Evolutionary conservation across 2,113 vertebrate species (phyloP).

Genomic region (Herpailurus yagouaroundi): DNA sequence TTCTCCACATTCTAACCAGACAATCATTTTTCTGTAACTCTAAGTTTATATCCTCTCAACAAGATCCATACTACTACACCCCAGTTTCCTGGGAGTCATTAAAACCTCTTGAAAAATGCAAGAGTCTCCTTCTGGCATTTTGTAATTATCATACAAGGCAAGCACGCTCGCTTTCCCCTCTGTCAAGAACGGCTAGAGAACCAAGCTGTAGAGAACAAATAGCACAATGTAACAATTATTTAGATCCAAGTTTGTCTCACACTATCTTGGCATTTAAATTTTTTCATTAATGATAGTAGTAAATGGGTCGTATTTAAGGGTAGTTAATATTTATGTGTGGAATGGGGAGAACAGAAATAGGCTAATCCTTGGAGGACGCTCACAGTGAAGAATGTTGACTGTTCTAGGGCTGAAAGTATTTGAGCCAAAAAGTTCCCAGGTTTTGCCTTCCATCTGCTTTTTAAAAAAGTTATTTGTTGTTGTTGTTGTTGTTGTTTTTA

Average conservation of each 20-base stretch:
- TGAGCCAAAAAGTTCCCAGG: neutral
- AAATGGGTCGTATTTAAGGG: slow-evolving; percentile 50
- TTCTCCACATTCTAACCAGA: slow-evolving; percentile 59
- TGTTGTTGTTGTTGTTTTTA: neutral
- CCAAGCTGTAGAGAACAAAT: neutral
- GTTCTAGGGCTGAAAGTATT: neutral
- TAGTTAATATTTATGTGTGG: slow-evolving; percentile 72
- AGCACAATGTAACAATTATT: neutral
- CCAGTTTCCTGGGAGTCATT: slow-evolving; percentile 74
- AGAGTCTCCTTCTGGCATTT: slow-evolving; percentile 71
- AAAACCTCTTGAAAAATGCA: slow-evolving; percentile 75
- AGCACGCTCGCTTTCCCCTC: neutral
- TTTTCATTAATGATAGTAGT: slow-evolving; percentile 61
- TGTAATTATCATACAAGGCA: slow-evolving; percentile 70
- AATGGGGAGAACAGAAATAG: slow-evolving; percentile 30
- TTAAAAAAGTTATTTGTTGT: neutral
- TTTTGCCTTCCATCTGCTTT: slow-evolving; percentile 15
- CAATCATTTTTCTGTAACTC: slow-evolving; percentile 72
- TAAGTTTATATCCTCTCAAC: slow-evolving; percentile 66
- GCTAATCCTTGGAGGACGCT: slow-evolving; percentile 18
- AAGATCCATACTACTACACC: slow-evolving; percentile 56
- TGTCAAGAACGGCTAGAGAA: slow-evolving; percentile 39
- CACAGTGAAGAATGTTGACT: slow-evolving; percentile 42
- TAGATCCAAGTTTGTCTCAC: slow-evolving; percentile 37
- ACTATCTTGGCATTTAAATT: slow-evolving; percentile 65